Conservation (phyloP, 2,113 vertebrate species). For the Actinemys pallida region DNA sequence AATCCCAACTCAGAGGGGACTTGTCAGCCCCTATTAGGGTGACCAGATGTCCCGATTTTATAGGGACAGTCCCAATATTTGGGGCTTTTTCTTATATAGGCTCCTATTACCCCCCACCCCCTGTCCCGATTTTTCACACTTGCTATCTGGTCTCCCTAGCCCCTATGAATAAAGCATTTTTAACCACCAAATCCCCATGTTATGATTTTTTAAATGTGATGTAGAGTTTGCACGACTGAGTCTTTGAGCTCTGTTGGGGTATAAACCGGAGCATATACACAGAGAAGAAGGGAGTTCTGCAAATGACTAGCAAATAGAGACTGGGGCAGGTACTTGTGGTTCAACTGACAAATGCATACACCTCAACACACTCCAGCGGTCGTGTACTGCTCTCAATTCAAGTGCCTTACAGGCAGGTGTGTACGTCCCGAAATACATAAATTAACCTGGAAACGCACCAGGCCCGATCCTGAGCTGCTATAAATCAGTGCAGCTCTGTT, state of each 20-base stretch:
- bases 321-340: rapidly evolving
- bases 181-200: neutral
- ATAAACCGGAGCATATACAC: neutral
- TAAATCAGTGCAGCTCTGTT: neutral
- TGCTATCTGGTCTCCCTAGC: no score
- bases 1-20: neutral
- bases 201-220: neutral
- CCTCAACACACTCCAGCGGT: neutral
- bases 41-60: no score
- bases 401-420: neutral
- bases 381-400: neutral
- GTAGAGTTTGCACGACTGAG: neutral
- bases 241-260: neutral
- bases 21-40: no score
- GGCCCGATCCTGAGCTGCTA: neutral
- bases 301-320: neutral
- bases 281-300: neutral
- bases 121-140: no score
- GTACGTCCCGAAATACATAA: neutral
- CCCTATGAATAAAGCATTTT: neutral
- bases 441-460: neutral
- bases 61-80: no score
- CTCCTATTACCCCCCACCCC: no score
- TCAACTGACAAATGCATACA: neutral
- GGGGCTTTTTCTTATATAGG: no score